Conservation (phyloP, 2,797 vertebrate genomes). For the Rhynchotus rufescens region DNA sequence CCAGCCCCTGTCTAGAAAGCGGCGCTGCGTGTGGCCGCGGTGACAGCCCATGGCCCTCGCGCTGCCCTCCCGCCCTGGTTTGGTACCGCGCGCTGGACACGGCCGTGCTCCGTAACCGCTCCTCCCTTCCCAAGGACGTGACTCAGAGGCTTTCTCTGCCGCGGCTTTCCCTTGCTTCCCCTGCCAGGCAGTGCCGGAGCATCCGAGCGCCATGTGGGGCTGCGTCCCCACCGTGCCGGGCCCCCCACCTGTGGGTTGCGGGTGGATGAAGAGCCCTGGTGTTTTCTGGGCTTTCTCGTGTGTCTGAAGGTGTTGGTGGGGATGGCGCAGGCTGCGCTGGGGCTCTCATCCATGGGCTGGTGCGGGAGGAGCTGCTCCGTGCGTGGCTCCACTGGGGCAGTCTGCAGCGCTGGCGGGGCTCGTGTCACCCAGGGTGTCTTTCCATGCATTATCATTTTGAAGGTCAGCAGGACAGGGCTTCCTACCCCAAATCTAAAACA, state of each 20-base stretch:
- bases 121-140: not conserved
- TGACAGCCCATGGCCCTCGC: not conserved
- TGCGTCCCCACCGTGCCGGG: fast-evolving
- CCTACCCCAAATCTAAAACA: fast-evolving
- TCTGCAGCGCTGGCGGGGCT: too few species aligned
- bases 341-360: not conserved
- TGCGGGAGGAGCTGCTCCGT: not conserved
- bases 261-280: too few species aligned
- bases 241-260: fast-evolving
- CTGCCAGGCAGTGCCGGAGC: too few species aligned
- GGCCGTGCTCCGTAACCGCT: not conserved
- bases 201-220: too few species aligned
- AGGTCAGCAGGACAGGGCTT: not conserved
- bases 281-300: not conserved
- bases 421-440: not conserved
- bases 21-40: not conserved
- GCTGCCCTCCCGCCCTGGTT: fast-evolving
- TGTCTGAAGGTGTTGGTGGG: not conserved
- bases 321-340: too few species aligned
- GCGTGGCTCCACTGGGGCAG: not conserved
- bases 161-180: not conserved
- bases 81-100: fast-evolving
- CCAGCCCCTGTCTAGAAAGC: not conserved
- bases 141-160: not conserved
- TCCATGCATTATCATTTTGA: not conserved